These are phyloP conservation scores for Nephila pilipes DNA, from an alignment of 1,140 invertebrate species.

Conservation along the genomic window DNA sequence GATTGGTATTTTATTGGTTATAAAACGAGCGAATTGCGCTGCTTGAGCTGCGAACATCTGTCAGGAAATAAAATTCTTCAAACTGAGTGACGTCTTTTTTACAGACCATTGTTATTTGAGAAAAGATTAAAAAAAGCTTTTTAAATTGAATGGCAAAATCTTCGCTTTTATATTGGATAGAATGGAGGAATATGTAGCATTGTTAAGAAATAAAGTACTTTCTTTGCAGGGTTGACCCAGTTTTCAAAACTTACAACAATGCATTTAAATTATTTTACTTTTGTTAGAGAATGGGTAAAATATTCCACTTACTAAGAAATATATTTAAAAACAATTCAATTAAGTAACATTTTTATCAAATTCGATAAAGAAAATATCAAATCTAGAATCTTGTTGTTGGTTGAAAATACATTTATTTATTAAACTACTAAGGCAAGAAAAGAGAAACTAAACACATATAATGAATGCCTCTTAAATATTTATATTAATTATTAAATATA, in stretches of 20 bases:
- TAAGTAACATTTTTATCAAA: too few species aligned
- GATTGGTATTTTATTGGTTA: conserved; percentile 13
- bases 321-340: too few species aligned
- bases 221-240: background rate
- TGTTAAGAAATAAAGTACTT: background rate
- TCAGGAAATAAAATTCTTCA: conserved; percentile 13
- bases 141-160: background rate
- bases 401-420: too few species aligned
- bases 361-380: too few species aligned
- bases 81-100: background rate
- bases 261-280: background rate
- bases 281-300: too few species aligned
- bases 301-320: too few species aligned
- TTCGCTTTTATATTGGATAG: conserved; percentile 2
- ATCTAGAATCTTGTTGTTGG: too few species aligned
- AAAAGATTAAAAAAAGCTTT: background rate
- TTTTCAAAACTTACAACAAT: background rate
- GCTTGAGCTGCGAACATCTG: background rate
- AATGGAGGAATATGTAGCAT: background rate
- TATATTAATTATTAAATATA: too few species aligned
- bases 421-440: too few species aligned
- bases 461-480: too few species aligned
- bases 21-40: conserved; percentile 16
- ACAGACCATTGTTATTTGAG: background rate
- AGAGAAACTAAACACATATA: too few species aligned